Evolutionary conservation across 1,140 invertebrate genomes (phyloP), one percentile per base, ranked within the genome.

Genomic region (Hylaeus anthracinus): DNA sequence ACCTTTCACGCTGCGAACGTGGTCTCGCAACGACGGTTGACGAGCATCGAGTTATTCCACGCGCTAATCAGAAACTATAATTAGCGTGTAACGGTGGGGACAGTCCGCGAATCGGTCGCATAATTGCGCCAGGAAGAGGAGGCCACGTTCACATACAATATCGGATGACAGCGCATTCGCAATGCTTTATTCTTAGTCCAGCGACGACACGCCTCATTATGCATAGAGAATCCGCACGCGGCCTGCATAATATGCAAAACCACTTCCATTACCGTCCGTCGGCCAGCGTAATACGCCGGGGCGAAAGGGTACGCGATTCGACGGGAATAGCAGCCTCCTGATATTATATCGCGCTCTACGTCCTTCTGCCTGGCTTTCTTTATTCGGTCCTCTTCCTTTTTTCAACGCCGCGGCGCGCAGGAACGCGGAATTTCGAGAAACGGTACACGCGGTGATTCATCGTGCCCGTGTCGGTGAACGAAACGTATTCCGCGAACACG

Each of bases 231-330:
- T 91, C 89, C 65, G 90, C 88, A 91, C 90, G 90, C 90, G 87
- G 88, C 90, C 90, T 91, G 90, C 90, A 91, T 91, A 91, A 90
- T 90, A 90, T 90, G 89, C 87, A 90, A 91, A 91, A 90, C 87
- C 86, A 84, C 85, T 64, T 78, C 90, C 87, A 91, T 91, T 91
- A 91, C 89, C 87, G 90, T 89, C 88, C 84, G 86, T 84, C 85
- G 74, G 86, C 85, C 39, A 89, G 90, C 85, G 90, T 91, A 87
- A 87, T 86, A 87, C 82, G 71, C 69, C 63, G 58, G 64, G 66
- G 58, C 71, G 51, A 77, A 56, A 58, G 64, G 39, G 79, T 37
- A 58, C 67, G 51, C 67, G 85, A 82, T 79, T 41, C 77, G 73
- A 63, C 43, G 65, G 63, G 84, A 83, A 83, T 86, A 76, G 63